These are phyloP conservation scores for Penaeus vannamei DNA, from an alignment of 1,140 invertebrate genomes.

Conservation along the genomic window DNA sequence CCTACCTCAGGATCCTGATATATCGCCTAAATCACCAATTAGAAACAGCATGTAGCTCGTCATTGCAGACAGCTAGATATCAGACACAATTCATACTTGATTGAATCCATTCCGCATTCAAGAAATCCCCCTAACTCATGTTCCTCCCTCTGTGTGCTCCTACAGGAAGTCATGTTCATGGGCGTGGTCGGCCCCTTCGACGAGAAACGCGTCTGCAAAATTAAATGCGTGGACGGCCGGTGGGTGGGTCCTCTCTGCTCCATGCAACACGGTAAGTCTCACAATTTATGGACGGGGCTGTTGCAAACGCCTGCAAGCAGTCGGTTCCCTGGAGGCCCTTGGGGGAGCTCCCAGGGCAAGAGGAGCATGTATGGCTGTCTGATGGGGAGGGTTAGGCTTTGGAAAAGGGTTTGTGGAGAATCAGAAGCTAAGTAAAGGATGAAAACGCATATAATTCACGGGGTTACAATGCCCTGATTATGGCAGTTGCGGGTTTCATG, in stretches of 20 bases:
- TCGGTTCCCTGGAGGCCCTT: neutral
- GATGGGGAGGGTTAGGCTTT: too few species aligned
- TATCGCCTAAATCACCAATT: too few species aligned
- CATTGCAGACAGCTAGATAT: too few species aligned
- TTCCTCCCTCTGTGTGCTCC: neutral
- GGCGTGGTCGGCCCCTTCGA: slow-evolving; percentile 79
- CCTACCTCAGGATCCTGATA: too few species aligned
- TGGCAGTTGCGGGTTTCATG: too few species aligned
- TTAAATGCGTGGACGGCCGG: slow-evolving; percentile 84
- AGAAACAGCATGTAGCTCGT: too few species aligned
- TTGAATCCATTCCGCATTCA: too few species aligned
- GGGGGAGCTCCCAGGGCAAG: neutral
- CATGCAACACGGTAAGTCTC: slow-evolving; percentile 54
- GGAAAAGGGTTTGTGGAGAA: too few species aligned
- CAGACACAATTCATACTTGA: too few species aligned
- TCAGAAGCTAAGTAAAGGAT: too few species aligned
- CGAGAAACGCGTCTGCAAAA: slow-evolving; percentile 82
- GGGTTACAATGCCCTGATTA: too few species aligned
- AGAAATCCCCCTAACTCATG: neutral
- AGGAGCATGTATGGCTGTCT: neutral
- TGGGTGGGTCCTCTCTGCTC: slow-evolving; percentile 84
- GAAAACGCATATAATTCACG: too few species aligned
- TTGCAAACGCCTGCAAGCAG: neutral
- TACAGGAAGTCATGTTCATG: slow-evolving; percentile 75
- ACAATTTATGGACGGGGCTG: neutral